Conservation (phyloP, 2,888 invertebrate genomes). For the Petrolisthes manimaculis region DNA sequence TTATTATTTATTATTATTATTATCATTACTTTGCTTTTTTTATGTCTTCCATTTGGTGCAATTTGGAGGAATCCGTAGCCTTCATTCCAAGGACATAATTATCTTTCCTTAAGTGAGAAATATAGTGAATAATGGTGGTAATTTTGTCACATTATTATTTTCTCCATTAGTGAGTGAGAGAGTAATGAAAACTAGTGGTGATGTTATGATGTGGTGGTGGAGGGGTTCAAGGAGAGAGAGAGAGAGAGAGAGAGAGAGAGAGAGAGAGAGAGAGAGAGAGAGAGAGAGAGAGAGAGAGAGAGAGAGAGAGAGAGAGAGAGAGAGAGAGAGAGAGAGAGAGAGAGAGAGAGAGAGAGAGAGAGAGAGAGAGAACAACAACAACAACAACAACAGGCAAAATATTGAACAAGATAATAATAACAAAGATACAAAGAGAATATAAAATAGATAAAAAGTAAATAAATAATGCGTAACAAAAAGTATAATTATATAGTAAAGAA, state of each 20-base stretch:
- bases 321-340: not conserved
- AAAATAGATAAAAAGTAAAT: not conserved
- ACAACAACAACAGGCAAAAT: not conserved
- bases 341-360: slow-evolving; percentile 3
- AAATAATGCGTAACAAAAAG: not conserved
- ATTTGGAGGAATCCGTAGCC: not conserved
- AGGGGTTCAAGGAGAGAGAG: not conserved
- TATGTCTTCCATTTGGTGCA: not conserved
- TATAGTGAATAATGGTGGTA: not conserved
- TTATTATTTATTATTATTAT: not conserved
- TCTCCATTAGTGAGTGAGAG: not conserved
- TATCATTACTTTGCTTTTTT: not conserved
- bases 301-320: slow-evolving; percentile 2
- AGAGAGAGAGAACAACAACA: not conserved
- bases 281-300: slow-evolving; percentile 12
- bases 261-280: not conserved
- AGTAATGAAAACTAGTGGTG: not conserved
- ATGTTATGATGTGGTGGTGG: not conserved
- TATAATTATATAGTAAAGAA: not conserved
- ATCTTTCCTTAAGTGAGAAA: not conserved
- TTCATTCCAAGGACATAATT: not conserved
- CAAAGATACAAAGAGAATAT: not conserved
- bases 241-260: not conserved
- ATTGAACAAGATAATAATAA: not conserved
- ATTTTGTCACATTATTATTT: not conserved